Evolutionary conservation across 2,797 vertebrate genomes (phyloP), one percentile per base, ranked within the genome.

Genomic region (Gobionotothen gibberifrons): DNA sequence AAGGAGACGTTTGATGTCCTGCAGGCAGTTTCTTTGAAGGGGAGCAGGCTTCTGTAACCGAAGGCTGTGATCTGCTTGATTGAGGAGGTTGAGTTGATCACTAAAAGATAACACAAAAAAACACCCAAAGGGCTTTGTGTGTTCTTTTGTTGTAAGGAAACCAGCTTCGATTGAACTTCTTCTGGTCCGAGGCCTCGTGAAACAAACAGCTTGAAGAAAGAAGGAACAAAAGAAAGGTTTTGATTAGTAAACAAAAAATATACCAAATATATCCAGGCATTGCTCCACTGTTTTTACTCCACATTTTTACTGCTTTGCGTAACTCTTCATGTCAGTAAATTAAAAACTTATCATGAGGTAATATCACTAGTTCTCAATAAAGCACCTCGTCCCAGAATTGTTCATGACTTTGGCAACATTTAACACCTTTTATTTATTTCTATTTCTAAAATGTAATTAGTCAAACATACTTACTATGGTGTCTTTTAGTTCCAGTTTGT

Each of bases 401-500:
- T 51, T 42, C n/a, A 72, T 70, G 62, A 63, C 53, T 11, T 6
- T 2, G 0, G 21, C 9, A 39, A 26, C 26, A 26, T 26, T 26
- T 26, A 26, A 26, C 4, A 26, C 26, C 26, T 26, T 26, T 26
- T 26, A 5, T 5, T 4, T 5, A 26, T 26, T 26, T 26, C 3
- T 26, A 26, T 26, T 26, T 26, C 26, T 26, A 26, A 26, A 72
- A 52, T 44, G 15, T 13, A 13, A 47, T 10, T 60, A 64, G 40
- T 9, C 2, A 72, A 71, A 87, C 82, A 76, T 85, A 87, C 85
- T 81, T 85, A 92, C 86, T 62, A 3, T 78, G 56, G 21, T 19
- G 79, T 57, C 15, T 55, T 86, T 92, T 89, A 93, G 65, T 94
- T 94, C 95, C 95, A 96, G 92, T 92, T 93, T 89, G 93, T 81